These are phyloP conservation scores for Ashinkailepas kermadecensis DNA, from an alignment of 2,888 invertebrate species.

Conservation along the genomic window DNA sequence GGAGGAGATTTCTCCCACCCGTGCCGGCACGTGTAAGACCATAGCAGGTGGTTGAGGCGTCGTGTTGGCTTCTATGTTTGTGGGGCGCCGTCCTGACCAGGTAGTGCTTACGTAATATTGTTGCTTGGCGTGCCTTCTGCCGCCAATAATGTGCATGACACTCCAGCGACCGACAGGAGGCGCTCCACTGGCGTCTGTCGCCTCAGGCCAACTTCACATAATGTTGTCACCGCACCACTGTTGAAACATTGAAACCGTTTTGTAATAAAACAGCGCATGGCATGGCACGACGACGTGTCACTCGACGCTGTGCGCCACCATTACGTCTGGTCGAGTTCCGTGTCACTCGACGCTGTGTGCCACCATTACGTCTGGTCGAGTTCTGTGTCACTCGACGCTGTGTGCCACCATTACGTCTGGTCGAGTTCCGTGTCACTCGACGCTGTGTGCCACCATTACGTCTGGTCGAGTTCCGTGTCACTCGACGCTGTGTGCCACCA, in stretches of 20 bases:
- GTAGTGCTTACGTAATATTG: neutral
- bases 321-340: neutral
- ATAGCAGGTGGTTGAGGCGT: no score
- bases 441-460: no score
- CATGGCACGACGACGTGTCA: neutral
- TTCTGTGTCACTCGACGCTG: neutral
- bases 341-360: neutral
- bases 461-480: neutral
- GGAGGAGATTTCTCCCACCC: neutral
- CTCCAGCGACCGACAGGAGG: neutral
- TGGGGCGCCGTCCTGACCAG: neutral
- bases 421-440: neutral
- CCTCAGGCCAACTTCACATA: no score
- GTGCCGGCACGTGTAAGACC: neutral
- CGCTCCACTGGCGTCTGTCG: no score
- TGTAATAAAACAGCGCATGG: constrained; percentile 4
- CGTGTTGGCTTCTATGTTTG: neutral
- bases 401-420: neutral
- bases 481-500: no score
- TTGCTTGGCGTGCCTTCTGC: neutral
- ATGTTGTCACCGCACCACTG: neutral
- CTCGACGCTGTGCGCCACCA: neutral
- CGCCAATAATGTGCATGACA: neutral
- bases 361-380: neutral
- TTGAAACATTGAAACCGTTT: constrained; percentile 15